phyloP scores from a whole-genome alignment of 2,797 vertebrate species.

The Bufotes viridis region DNA sequence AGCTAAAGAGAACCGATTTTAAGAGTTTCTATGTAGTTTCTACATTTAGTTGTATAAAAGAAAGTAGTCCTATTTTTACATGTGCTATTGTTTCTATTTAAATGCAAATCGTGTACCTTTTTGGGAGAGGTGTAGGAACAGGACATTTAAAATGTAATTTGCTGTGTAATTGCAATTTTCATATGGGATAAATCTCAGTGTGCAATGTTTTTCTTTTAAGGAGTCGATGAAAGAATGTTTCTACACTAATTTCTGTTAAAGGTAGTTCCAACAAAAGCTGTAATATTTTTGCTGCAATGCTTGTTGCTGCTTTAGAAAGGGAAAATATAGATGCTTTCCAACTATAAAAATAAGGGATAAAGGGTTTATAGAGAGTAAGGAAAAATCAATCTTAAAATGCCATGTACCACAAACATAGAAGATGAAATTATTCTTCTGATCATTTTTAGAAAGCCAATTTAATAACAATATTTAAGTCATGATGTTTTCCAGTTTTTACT shows the following conservation, averaged over 20 bases:
- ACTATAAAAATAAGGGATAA: background rate
- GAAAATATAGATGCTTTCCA: conserved; percentile 15
- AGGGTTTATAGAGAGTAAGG: background rate
- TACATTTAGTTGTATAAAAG: conserved; percentile 22
- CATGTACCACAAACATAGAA: background rate
- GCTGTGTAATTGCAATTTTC: conserved; percentile 52
- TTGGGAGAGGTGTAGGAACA: conserved; percentile 17
- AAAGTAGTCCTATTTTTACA: conserved; percentile 30
- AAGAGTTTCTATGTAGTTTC: conserved; percentile 1
- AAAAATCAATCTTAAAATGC: conserved; percentile 3
- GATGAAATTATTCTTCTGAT: background rate
- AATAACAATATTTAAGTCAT: background rate
- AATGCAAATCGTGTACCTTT: conserved; percentile 48
- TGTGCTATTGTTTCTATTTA: conserved; percentile 48
- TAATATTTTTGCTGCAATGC: conserved; percentile 27
- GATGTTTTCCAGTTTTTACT: too few relatives aligned
- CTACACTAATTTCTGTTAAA: conserved; percentile 29
- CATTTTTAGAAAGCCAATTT: conserved; percentile 14
- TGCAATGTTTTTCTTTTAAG: conserved; percentile 34
- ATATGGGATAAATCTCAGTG: conserved; percentile 40
- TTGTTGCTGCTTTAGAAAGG: conserved; percentile 15
- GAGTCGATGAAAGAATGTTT: conserved; percentile 36
- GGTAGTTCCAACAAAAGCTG: conserved; percentile 31
- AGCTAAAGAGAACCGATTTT: background rate
- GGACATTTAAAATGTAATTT: conserved; percentile 49